Evolutionary conservation across 2,888 invertebrate genomes (phyloP).

Genomic region (Drosophila fungiperda): DNA sequence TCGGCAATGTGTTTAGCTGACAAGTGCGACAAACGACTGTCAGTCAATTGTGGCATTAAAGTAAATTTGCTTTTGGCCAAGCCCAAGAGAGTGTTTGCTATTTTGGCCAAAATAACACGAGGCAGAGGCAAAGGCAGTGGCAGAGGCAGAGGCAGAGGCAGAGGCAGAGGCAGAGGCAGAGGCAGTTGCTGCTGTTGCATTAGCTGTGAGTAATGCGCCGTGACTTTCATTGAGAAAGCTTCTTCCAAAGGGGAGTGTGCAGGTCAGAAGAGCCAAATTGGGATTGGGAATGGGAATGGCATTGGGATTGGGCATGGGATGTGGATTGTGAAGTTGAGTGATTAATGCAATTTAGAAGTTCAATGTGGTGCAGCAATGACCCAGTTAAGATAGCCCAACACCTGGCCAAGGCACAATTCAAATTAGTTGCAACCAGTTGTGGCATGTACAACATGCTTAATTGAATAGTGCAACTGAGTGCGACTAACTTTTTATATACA

Average conservation of each 20-base stretch:
- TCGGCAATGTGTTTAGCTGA: constrained; percentile 39
- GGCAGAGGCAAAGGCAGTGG: background rate
- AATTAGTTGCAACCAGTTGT: constrained; percentile 51
- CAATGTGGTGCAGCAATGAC: constrained; percentile 41
- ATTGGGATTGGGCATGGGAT: background rate
- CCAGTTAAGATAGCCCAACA: constrained; percentile 45
- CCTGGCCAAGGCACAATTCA: constrained; percentile 45
- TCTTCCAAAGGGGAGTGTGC: constrained; percentile 12
- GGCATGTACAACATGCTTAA: constrained; percentile 55
- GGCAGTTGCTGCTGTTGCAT: constrained; percentile 9
- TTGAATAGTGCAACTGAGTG: constrained; percentile 62
- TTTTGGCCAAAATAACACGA: constrained; percentile 44
- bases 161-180: background rate
- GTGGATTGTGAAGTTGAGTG: constrained; percentile 18
- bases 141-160: background rate
- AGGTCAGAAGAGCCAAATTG: constrained; percentile 6
- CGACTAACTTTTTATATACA: constrained; percentile 35
- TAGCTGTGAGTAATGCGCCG: constrained; percentile 46
- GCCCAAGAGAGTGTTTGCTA: constrained; percentile 45
- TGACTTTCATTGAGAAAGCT: constrained; percentile 51
- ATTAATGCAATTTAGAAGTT: constrained; percentile 49
- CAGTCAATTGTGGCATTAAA: constrained; percentile 70
- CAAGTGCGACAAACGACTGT: constrained; percentile 68
- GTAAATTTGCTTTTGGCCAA: constrained; percentile 49
- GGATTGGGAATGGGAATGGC: background rate